These are phyloP conservation scores for Ditylenchus weischeri DNA, from an alignment of 2,888 invertebrate genomes.

Conservation along the genomic window DNA sequence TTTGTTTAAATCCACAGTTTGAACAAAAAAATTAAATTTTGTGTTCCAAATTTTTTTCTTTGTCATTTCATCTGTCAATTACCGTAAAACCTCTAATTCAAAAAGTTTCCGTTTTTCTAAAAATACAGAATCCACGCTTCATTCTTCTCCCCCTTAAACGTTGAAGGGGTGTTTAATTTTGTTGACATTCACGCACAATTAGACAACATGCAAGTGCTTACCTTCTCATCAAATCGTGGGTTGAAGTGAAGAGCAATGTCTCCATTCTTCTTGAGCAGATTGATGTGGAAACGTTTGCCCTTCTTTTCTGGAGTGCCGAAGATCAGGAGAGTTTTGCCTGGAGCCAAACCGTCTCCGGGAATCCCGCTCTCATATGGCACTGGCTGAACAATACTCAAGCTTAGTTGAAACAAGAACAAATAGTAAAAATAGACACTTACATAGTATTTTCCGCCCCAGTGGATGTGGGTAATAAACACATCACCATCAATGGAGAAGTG, in stretches of 20 bases:
- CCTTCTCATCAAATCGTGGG: constrained; percentile 50
- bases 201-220: not conserved
- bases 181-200: not conserved
- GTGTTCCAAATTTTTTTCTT: too few relatives aligned
- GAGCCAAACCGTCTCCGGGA: constrained; percentile 51
- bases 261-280: constrained; percentile 55
- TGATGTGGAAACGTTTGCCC: constrained; percentile 56
- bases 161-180: too few relatives aligned
- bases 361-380: constrained; percentile 52
- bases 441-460: constrained; percentile 59
- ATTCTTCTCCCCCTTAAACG: not conserved
- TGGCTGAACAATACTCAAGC: constrained; percentile 18
- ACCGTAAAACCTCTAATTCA: too few relatives aligned
- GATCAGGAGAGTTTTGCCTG: constrained; percentile 53
- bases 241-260: constrained; percentile 58
- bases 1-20: too few relatives aligned
- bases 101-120: not conserved
- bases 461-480: constrained; percentile 50
- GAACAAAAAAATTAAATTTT: too few relatives aligned
- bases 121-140: not conserved
- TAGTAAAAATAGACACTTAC: constrained; percentile 34
- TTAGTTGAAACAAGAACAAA: not conserved
- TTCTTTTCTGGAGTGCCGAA: constrained; percentile 57
- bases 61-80: too few relatives aligned
- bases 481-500: constrained; percentile 58